A percentile compares a stretch with the other conserved stretches of the same genome.
These are phyloP conservation scores for Tokudaia tokunoshimensis DNA, from an alignment of 2,797 vertebrate species.

Conservation along the genomic window DNA sequence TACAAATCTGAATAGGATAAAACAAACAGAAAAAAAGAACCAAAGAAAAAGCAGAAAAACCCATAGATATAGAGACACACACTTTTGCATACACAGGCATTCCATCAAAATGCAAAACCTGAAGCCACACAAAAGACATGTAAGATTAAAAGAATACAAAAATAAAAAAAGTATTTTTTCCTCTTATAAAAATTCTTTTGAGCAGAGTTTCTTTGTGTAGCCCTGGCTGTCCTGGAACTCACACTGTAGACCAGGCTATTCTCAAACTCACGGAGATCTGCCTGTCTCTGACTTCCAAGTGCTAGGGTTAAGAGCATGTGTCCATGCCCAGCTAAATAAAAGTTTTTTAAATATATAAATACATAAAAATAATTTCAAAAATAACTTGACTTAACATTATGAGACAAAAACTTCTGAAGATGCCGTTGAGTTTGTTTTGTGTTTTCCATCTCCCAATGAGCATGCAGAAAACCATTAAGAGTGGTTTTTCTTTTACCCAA, in stretches of 20 bases:
- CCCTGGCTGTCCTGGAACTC: not conserved
- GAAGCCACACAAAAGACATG: not conserved
- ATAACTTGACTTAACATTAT: not conserved
- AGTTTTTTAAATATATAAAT: not conserved
- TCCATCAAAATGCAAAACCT: not conserved
- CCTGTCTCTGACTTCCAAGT: not conserved
- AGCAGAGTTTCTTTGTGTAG: not conserved
- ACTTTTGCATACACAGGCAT: not conserved
- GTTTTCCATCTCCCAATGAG: too few species aligned
- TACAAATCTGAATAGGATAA: not conserved
- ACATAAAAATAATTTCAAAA: not conserved
- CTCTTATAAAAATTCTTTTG: not conserved
- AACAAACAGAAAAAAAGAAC: not conserved
- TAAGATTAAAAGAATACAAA: not conserved
- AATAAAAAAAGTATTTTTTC: not conserved
- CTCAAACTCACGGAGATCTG: not conserved
- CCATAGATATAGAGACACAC: too few species aligned
- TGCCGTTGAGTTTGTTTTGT: not conserved
- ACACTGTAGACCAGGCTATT: not conserved
- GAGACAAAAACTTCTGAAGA: not conserved
- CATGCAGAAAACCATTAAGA: not conserved
- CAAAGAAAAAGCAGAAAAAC: not conserved
- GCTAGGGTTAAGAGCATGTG: not conserved
- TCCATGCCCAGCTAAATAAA: not conserved
- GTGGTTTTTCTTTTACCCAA: not conserved